These are phyloP conservation scores for Margaritifera margaritifera DNA, from an alignment of 2,888 invertebrate species.

Conservation along the genomic window DNA sequence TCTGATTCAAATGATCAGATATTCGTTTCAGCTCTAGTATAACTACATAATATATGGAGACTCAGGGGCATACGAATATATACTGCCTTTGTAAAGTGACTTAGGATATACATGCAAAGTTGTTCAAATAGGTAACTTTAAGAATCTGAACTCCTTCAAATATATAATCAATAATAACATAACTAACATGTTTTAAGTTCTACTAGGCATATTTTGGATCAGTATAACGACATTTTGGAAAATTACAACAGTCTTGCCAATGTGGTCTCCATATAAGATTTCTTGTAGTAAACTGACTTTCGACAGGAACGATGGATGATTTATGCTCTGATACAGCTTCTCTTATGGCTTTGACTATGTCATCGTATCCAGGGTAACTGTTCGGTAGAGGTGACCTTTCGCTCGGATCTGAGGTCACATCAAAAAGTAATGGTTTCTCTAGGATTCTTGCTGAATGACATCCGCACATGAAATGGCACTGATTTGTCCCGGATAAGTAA, in stretches of 20 bases:
- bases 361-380: constrained; percentile 27
- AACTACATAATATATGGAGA: no score
- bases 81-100: no score
- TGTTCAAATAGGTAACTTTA: no score
- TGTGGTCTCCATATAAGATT: constrained; percentile 65
- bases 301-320: constrained; percentile 45
- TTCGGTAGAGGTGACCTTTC: constrained; percentile 69
- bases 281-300: constrained; percentile 55
- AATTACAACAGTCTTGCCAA: constrained; percentile 72
- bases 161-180: no score
- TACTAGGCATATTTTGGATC: constrained; percentile 31
- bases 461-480: constrained; percentile 51
- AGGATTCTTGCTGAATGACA: constrained; percentile 66
- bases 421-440: constrained; percentile 73
- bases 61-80: no score
- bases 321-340: constrained; percentile 54
- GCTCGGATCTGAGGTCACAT: constrained; percentile 73
- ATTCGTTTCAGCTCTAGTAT: no score
- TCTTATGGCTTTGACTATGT: constrained; percentile 35
- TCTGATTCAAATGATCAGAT: no score
- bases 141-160: no score
- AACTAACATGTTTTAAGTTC: no score
- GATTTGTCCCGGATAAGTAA: constrained; percentile 58
- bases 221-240: constrained; percentile 59
- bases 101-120: no score